Evolutionary conservation across 2,113 vertebrate genomes (phyloP), one percentile per base, ranked within the genome.

Genomic region (Chamaetylas fuelleborni): DNA sequence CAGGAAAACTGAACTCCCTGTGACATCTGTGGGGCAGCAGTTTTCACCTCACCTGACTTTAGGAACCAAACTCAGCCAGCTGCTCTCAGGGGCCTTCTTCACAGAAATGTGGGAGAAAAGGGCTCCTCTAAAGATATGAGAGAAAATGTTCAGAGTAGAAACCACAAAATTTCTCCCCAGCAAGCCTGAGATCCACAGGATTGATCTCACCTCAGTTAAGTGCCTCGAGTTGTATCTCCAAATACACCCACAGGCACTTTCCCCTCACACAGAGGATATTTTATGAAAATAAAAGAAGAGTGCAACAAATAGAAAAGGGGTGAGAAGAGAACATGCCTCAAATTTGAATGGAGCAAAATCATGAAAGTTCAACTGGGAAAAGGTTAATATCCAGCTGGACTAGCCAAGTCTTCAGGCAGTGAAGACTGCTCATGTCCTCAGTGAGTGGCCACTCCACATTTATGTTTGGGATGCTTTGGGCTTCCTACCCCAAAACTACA

Each of bases 1-100:
- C 34, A 56, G 40, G 72, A 69, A 87, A 81, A 36, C 60, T 78
- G 40, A 78, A 74, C 65, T 92, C 87, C 38, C 84, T 86, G 67
- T 91, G 84, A 71, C 84, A 86, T 67, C 93, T 84, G 33, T 1
- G 0, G 65, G 81, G 57, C 56, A 78, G 58, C 54, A 66, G 20
- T 43, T 78, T 84, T 71, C n/a, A 71, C 38, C 7, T 13, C 51
- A 91, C 34, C 9, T 34, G 50, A 38, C 86, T 47, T 71, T 73
- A 57, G 91, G 54, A 58, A 33, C 4, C 38, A 48, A 36, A 50
- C 7, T 36, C 36, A 42, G 33, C 9, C 38, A 82, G 58, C 47
- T 90, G 58, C 36, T 57, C 31, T 40, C 54, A 5, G 28, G 70
- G 20, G 9, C 10, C 12, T 83, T 28, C 64, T 78, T 51, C 51